Base-by-base conservation (phyloP, 2,888 invertebrate genomes). In the Temnothorax unifasciatus region DNA sequence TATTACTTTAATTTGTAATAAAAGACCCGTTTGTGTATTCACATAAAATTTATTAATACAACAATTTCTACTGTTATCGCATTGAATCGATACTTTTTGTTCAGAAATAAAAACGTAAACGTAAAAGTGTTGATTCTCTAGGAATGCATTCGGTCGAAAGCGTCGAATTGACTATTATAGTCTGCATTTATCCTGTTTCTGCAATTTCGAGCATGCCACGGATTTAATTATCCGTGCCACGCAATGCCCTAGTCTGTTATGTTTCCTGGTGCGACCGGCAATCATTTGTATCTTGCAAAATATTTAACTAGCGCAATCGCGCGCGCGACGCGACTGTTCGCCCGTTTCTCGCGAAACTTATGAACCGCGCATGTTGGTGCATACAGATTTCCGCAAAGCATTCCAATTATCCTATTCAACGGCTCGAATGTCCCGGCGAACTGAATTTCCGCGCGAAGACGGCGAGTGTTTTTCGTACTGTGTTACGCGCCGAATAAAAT, bases 321-420 rank as follows among this genome's bases (percentile, higher is more conserved):
- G 59, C 34, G 47, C 47, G 47, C 79, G 5, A 38, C 57, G 6
- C 69, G 9, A 34, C 41, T 8, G 64, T 44, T 34, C 44, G 25
- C 34, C 18, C 38, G 47, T 59, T 79, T 57, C 59, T 69, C 79
- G 47, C 47, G 18, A 61, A 71, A 81, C 79, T 81, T 81, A 81
- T 71, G 79, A 83, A 82, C 52, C 71, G 84, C 47, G 84, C 84
- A 82, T 84, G 82, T 84, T 69, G 84, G n/a, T 82, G 84, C 84
- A 84, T 84, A 84, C 84, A 64, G 71, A 84, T 84, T 82, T 82
- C 44, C 63, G 82, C 82, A 82, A 66, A 69, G 83, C 82, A 61
- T 83, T 83, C 82, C 83, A 83, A 83, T 83, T 83, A 81, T 59
- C 81, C 83, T 69, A 68, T 61, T 69, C 59, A 79, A 61, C 41